A percentile compares a stretch with the other conserved stretches of the same genome.
Evolutionary conservation across 2,113 vertebrate genomes (phyloP).

Genomic region (Anseranas semipalmata): DNA sequence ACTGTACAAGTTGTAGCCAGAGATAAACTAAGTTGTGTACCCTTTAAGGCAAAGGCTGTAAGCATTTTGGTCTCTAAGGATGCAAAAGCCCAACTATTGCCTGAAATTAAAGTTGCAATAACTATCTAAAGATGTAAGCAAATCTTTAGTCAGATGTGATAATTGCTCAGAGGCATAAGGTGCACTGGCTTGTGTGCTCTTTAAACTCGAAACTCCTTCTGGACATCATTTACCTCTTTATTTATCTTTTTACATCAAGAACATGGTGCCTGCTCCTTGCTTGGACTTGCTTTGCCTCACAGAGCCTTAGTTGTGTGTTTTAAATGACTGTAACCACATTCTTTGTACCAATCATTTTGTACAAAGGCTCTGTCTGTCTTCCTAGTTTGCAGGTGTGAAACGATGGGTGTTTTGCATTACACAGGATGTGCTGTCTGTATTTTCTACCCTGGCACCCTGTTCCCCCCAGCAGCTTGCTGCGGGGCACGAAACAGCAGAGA

Average conservation of each 20-base stretch:
- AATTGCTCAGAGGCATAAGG: not conserved
- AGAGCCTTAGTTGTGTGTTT: not conserved
- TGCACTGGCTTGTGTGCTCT: not conserved
- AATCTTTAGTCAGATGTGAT: not conserved
- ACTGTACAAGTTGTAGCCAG: not conserved
- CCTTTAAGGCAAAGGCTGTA: not conserved
- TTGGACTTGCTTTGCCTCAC: not conserved
- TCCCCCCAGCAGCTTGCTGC: not conserved
- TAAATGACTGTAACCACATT: not conserved
- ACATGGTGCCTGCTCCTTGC: not conserved
- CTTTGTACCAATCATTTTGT: not conserved
- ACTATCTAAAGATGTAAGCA: not conserved
- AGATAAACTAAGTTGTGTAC: not conserved
- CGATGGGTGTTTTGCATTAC: not conserved
- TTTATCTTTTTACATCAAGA: not conserved
- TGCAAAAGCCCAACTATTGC: not conserved
- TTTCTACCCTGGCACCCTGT: not conserved
- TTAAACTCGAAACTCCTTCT: not conserved
- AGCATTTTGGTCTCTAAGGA: not conserved
- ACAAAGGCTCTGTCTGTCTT: not conserved
- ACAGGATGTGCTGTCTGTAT: not conserved
- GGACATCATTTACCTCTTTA: not conserved
- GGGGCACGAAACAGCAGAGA: not conserved
- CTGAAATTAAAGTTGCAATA: not conserved
- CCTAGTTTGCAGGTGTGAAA: fast-evolving